Conservation (phyloP, 2,797 vertebrate genomes). For the Protonibea diacanthus region DNA sequence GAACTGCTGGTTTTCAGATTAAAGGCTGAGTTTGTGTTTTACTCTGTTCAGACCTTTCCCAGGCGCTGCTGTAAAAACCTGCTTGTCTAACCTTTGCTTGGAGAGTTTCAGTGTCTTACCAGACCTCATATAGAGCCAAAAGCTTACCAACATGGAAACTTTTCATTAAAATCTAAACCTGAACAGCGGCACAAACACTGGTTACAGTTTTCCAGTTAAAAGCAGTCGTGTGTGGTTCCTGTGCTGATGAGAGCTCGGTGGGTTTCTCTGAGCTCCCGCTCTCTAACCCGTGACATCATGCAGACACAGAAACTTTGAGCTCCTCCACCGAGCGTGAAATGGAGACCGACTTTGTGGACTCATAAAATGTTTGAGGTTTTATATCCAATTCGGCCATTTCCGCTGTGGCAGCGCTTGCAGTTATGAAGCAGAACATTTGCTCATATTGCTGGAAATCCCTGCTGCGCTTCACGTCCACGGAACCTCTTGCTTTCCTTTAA, state of each 20-base stretch:
- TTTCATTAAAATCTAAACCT: slow-evolving; percentile 17
- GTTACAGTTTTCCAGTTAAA: not conserved
- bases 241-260: not conserved
- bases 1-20: no score
- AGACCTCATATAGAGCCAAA: slow-evolving; percentile 12
- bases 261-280: slow-evolving; percentile 2
- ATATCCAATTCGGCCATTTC: slow-evolving; percentile 42
- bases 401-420: slow-evolving; percentile 2
- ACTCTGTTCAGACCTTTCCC: not conserved
- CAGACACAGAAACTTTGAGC: slow-evolving; percentile 20
- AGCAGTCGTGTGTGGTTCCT: slow-evolving; percentile 26
- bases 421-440: slow-evolving; percentile 41
- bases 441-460: slow-evolving; percentile 34
- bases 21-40: not conserved
- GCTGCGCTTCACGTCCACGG: slow-evolving; percentile 1
- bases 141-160: slow-evolving; percentile 33
- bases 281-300: slow-evolving; percentile 17
- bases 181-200: slow-evolving; percentile 4
- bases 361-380: slow-evolving; percentile 54
- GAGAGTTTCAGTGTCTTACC: not conserved
- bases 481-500: slow-evolving; percentile 9
- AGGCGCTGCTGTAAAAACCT: slow-evolving; percentile 3
- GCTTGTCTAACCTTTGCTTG: slow-evolving; percentile 8
- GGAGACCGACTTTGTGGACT: slow-evolving; percentile 46
- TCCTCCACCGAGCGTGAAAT: slow-evolving; percentile 41